These are phyloP conservation scores for Andrena haemorrhoa DNA, from an alignment of 2,888 invertebrate genomes.

Conservation along the genomic window DNA sequence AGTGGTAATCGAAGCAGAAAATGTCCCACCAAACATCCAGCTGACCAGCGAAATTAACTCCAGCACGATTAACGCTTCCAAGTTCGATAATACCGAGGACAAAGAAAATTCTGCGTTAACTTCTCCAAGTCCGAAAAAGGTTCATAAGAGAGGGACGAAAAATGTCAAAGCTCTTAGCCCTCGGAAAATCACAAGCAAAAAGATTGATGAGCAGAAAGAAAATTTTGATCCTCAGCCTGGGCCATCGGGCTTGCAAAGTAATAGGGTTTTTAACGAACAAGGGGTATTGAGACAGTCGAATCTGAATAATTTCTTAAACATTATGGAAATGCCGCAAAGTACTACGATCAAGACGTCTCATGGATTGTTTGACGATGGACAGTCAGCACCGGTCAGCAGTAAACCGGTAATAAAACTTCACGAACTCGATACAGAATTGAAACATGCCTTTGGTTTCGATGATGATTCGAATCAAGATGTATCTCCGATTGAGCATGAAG, in stretches of 20 bases:
- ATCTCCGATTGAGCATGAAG: not conserved
- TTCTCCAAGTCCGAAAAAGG: constrained; percentile 47
- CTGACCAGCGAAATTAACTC: not conserved
- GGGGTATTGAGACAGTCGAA: constrained; percentile 75
- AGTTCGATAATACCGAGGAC: constrained; percentile 34
- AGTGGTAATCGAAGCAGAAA: constrained; percentile 4
- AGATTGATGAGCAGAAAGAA: constrained; percentile 25
- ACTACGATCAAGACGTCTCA: constrained; percentile 72
- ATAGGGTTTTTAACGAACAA: constrained; percentile 28
- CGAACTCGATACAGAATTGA: constrained; percentile 50
- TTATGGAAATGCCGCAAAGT: constrained; percentile 75
- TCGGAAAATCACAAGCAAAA: not conserved
- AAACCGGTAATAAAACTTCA: constrained; percentile 52
- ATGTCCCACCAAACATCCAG: not conserved
- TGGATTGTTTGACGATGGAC: constrained; percentile 76
- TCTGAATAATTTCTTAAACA: constrained; percentile 77
- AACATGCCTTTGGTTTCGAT: constrained; percentile 80
- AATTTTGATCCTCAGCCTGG: constrained; percentile 63
- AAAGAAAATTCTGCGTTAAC: constrained; percentile 66
- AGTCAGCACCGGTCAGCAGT: constrained; percentile 66
- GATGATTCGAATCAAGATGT: constrained; percentile 36
- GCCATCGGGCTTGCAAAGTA: constrained; percentile 67
- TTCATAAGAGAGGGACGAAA: constrained; percentile 36
- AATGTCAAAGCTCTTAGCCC: constrained; percentile 22
- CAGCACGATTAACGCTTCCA: constrained; percentile 1